Evolutionary conservation across 2,888 invertebrate genomes (phyloP), one percentile per base, ranked within the genome.

Genomic region (Scotopteryx bipunctaria): DNA sequence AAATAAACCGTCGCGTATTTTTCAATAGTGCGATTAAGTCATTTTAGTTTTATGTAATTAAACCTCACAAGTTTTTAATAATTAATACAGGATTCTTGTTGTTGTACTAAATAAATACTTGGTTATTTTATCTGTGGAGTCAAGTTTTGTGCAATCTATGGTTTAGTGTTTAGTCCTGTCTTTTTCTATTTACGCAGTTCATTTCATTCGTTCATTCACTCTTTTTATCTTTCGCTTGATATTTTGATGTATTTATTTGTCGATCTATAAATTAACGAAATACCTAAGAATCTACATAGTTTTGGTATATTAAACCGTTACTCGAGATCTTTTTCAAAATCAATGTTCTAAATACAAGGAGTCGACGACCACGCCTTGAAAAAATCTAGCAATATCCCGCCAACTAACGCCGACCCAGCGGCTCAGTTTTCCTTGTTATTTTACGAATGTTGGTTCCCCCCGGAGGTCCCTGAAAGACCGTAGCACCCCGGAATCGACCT

Each of bases 361-460:
- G 29, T 48, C 13, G 13, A 3, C 5, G 14, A 17, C 16, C 21
- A 31, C 27, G 13, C 19, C 14, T 23, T 0, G 13, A 29, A 44
- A 35, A 31, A 21, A 35, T 32, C 49, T 25, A 38, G 15, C 29
- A 23, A 31, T 45, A 15, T 13, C 45, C 41, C 43, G 47, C 38
- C 43, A 56, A 49, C 41, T 27, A 45, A 40, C 44, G 41, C 55
- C 46, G 50, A 57, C 43, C 49, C 42, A 58, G 58, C 61, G 57
- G 61, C 56, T 52, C 59, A 41, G 46, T 57, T 61, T 61, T 62
- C 50, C 43, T 57, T 41, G 16, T 23, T 8, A 21, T 29, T 55
- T 60, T 37, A 49, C 51, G 48, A 55, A 52, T 48, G 14, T 41
- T 37, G 33, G 23, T 25, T 16, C 15, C 14, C 14, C 14, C 6